Conservation (phyloP, 2,113 vertebrate genomes). For the Australoheros scitulus region DNA sequence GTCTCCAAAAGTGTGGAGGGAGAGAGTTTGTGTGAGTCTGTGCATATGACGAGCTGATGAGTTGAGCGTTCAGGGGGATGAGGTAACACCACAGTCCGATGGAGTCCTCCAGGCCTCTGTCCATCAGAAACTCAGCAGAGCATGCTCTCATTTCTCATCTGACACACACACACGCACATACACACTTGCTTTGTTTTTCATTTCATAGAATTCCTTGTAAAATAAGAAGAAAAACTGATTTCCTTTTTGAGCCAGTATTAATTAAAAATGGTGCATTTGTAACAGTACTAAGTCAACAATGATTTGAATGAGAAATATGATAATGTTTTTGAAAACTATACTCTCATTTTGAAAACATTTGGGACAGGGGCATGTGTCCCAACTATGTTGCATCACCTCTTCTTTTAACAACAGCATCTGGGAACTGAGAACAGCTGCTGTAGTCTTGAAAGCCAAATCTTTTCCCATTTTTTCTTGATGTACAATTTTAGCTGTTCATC, state of each 20-base stretch:
- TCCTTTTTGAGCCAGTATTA: not conserved
- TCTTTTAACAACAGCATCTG: not conserved
- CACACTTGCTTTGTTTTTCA: not conserved
- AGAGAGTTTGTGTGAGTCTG: conserved; percentile 33
- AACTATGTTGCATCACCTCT: not conserved
- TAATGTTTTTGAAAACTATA: not conserved
- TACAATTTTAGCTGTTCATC: not conserved
- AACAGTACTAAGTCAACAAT: not conserved
- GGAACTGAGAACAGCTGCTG: not conserved
- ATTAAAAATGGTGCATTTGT: not conserved
- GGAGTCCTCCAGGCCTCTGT: conserved; percentile 65
- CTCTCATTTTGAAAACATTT: not conserved
- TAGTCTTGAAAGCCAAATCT: not conserved
- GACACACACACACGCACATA: conserved; percentile 13
- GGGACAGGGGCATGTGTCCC: not conserved
- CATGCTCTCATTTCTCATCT: conserved; percentile 71
- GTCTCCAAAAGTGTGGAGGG: conserved; percentile 52
- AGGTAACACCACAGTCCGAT: conserved; percentile 67
- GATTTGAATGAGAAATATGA: not conserved
- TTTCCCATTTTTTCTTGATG: not conserved
- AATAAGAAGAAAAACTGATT: not conserved
- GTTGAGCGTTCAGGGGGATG: conserved; percentile 65
- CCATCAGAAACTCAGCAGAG: conserved; percentile 68
- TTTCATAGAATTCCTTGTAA: not conserved
- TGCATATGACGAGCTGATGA: conserved; percentile 65